Evolutionary conservation across 2,888 invertebrate species (phyloP), one percentile per base, ranked within the genome.

Genomic region (Apocheima hispidaria): DNA sequence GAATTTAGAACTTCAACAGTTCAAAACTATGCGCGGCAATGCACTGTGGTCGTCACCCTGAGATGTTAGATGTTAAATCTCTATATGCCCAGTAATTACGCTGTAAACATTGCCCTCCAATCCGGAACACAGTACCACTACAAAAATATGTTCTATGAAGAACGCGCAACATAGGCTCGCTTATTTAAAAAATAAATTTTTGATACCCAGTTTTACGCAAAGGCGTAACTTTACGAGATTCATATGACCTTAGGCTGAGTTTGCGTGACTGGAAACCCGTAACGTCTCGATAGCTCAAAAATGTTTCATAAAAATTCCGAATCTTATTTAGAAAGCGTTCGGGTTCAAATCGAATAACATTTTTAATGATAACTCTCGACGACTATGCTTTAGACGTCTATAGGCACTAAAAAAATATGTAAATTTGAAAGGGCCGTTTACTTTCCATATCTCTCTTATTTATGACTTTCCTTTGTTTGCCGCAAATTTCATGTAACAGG

Each of bases 391-490:
- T 36, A 51, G 51, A 51, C 41, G 33, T 49, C 35, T 46, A 38
- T 36, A 33, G 36, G 56, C 20, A 60, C 52, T 48, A 65, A 68
- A 74, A 64, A 73, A 68, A 70, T n/a, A 26, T 72, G 65, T 68
- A 66, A 68, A 72, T 68, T 64, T 57, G 60, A 65, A 48, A 56
- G 56, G 46, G 46, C 60, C 41, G 64, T 53, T 69, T 63, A 63
- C 63, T 63, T 69, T 69, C 63, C 65, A 68, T 68, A 69, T 69
- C 63, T 54, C 55, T 49, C 54, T 68, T 70, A 71, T 73, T 70
- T 72, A 72, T 67, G 54, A 51, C 35, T 54, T 60, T 35, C 26
- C 50, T 54, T 60, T 56, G 63, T 57, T 57, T 65, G 61, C 40
- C 62, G 43, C 55, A 70, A 72, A 60, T 63, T 65, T 72, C 61